Evolutionary conservation across 2,888 invertebrate genomes (phyloP).

Genomic region (Drepana falcataria): DNA sequence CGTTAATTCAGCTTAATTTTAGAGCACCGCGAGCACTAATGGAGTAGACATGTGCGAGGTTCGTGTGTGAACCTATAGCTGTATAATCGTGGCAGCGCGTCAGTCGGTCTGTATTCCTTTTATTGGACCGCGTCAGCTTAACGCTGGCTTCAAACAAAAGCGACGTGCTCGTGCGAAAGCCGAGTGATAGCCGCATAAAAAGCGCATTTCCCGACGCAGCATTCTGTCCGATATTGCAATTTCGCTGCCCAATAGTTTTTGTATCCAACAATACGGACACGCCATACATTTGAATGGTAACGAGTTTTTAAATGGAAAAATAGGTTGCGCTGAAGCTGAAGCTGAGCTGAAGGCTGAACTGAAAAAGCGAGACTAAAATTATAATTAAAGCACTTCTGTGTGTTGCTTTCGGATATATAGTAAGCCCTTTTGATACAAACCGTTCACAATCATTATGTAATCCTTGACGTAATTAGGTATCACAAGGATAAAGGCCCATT

Average conservation of each 20-base stretch:
- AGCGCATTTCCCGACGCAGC: conserved; percentile 15
- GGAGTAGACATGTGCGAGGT: not conserved
- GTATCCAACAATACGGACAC: conserved; percentile 13
- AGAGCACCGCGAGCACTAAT: not conserved
- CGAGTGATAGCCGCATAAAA: conserved; percentile 11
- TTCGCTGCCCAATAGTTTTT: conserved; percentile 27
- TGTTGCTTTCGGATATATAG: no score
- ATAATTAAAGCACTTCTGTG: no score
- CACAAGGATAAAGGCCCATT: no score
- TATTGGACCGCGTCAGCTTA: conserved; percentile 16
- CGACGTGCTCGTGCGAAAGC: conserved; percentile 18
- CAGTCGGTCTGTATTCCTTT: conserved; percentile 13
- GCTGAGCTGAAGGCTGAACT: no score
- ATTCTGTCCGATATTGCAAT: conserved; percentile 34
- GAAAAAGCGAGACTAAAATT: no score
- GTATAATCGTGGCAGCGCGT: conserved; percentile 8
- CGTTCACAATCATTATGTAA: no score
- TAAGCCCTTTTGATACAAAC: no score
- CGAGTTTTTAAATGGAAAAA: not conserved
- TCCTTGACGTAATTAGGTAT: no score
- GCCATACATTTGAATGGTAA: not conserved
- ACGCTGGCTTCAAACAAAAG: conserved; percentile 20
- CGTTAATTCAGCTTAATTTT: not conserved
- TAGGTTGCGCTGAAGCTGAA: not conserved
- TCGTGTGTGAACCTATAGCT: not conserved